A percentile compares a stretch with the other conserved stretches of the same genome.
phyloP scores from a whole-genome alignment of 2,797 vertebrate species.

The Poliocrania exsul region DNA sequence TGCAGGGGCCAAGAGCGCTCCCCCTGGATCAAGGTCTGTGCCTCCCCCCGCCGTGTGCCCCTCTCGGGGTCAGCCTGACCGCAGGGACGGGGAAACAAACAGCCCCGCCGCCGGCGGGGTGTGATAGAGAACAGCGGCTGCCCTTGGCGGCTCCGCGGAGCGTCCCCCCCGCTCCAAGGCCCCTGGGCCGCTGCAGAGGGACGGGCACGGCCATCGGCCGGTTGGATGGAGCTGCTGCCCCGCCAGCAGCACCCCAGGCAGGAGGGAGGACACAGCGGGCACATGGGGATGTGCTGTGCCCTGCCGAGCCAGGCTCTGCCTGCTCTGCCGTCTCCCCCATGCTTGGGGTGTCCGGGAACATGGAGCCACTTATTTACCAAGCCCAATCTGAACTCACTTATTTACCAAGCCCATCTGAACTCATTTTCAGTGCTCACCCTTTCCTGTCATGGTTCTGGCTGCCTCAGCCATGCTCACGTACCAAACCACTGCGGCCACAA shows the following conservation, averaged over 20 bases:
- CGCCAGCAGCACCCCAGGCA: neutral
- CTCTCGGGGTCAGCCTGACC: constrained; percentile 13
- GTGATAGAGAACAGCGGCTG: accelerated
- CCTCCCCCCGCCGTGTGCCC: neutral
- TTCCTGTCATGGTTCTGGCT: neutral
- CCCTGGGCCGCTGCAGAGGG: neutral
- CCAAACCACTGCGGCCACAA: accelerated
- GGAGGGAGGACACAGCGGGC: accelerated
- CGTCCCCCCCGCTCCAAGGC: neutral
- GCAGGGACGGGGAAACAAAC: neutral
- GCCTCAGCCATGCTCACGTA: accelerated
- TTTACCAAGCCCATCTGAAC: neutral
- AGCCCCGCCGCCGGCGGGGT: neutral
- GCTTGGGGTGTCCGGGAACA: neutral
- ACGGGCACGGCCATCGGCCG: neutral
- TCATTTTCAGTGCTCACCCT: neutral
- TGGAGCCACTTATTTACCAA: neutral
- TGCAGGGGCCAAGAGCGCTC: no score
- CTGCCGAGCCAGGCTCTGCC: neutral
- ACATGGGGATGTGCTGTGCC: accelerated
- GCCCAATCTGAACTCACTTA: neutral
- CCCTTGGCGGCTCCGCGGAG: neutral
- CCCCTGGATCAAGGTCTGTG: neutral
- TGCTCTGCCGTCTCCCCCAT: no score
- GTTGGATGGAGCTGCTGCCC: neutral